A percentile compares a stretch with the other conserved stretches of the same genome.
Conservation (phyloP, 2,888 invertebrate species). For the Microctonus aethiopoides region DNA sequence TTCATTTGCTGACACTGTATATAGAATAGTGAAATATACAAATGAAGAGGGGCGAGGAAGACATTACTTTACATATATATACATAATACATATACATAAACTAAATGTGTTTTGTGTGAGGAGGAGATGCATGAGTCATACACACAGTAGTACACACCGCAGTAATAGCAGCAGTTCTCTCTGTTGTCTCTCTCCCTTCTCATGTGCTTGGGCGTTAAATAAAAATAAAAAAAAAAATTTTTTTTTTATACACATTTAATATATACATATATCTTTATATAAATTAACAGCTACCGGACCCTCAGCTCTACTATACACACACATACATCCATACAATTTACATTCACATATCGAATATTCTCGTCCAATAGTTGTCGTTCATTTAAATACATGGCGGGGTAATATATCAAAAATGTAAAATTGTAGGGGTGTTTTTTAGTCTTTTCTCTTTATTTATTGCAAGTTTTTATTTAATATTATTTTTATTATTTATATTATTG, state of each 20-base stretch:
- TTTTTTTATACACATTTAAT: too few species aligned
- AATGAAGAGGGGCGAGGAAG: background rate
- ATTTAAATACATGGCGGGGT: background rate
- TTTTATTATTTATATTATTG: too few species aligned
- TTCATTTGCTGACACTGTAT: background rate
- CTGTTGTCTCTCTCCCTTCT: slow-evolving; percentile 30
- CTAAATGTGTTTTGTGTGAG: background rate
- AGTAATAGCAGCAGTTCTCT: background rate
- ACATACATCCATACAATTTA: too few species aligned
- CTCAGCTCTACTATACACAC: slow-evolving; percentile 6
- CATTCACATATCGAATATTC: slow-evolving; percentile 3
- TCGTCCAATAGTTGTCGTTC: slow-evolving; percentile 12
- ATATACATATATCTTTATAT: background rate
- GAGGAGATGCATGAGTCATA: slow-evolving; percentile 1
- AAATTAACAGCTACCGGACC: slow-evolving; percentile 28
- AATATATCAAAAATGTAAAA: slow-evolving; percentile 28
- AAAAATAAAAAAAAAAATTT: slow-evolving; percentile 24
- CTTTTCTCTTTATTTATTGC: slow-evolving; percentile 13
- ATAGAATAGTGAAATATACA: background rate
- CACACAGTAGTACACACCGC: background rate
- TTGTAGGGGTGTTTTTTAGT: slow-evolving; percentile 1
- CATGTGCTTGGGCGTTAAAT: slow-evolving; percentile 6
- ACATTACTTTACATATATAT: too few species aligned
- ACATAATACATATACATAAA: background rate
- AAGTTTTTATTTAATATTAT: too few species aligned